Base-by-base conservation (phyloP, 1,140 invertebrate genomes). In the Nasonia longicornis region DNA sequence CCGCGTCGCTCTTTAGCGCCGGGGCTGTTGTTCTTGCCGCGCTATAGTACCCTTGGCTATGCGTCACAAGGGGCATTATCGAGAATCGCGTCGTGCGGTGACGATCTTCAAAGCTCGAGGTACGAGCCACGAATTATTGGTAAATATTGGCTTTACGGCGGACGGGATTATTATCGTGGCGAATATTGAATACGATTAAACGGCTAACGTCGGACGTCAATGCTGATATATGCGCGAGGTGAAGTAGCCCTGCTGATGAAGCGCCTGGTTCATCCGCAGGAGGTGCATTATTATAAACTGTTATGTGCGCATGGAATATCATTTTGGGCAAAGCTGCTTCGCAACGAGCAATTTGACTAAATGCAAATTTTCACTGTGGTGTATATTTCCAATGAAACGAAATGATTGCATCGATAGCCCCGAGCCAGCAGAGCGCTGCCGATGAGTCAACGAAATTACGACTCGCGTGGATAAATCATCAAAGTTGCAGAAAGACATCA, bases 371-470 rank as follows among this genome's bases (percentile, higher is more conserved):
- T 31, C 14, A 26, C 20, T 42, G 8, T 8, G 38, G 10, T 42
- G 7, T 42, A 42, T 8, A 42, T 42, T 42, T 42, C 22, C 3
- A 35, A 35, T 35, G 31, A 35, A 35, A 35, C 31, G 31, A 35
- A 35, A 35, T 35, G 6, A 35, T 35, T 35, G 4, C 4, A 35
- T 35, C 31, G 31, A 35, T 6, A 35, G 31, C 4, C 31, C 31
- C 31, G 31, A 35, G 31, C 31, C 31, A 35, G 4, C 4, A 6
- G 4, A 35, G 31, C 31, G 31, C 31, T 3, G 11, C 0, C 64
- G 38, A n/a, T 71, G 77, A 78, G 45, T 79, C 26, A 67, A 74
- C 42, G 26, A 74, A 80, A 80, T 74, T 31, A 74, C 73, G 22
- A 35, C 29, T 2, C 26, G 8, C 1, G 52, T 1, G n/a, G n/a